phyloP scores from a whole-genome alignment of 2,797 vertebrate species.

The Dryobates pubescens region DNA sequence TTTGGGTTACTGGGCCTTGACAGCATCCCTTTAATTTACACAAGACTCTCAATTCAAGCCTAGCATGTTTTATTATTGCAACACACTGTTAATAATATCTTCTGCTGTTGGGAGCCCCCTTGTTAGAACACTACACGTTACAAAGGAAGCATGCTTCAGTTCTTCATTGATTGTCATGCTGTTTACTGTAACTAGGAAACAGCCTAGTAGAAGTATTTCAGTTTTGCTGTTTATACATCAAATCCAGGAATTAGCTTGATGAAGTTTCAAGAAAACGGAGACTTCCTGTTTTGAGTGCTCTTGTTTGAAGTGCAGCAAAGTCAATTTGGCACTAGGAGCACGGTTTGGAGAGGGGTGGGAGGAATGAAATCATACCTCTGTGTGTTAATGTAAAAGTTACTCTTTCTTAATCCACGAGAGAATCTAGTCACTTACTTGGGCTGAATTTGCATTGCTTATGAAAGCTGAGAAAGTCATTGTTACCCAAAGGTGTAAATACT shows the following conservation, averaged over 20 bases:
- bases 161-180: neutral
- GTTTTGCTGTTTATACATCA: neutral
- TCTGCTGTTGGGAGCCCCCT: neutral
- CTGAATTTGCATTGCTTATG: neutral
- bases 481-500: neutral
- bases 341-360: too few relatives aligned
- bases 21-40: neutral
- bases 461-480: neutral
- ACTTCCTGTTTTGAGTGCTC: neutral
- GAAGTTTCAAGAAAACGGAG: neutral
- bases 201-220: neutral
- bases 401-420: neutral
- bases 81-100: neutral
- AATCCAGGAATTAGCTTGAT: neutral
- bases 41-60: neutral
- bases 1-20: neutral
- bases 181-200: slow-evolving; percentile 32
- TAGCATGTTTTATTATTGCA: neutral
- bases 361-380: neutral
- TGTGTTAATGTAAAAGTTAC: neutral
- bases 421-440: neutral
- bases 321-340: neutral
- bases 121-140: neutral
- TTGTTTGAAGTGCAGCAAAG: neutral
- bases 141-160: neutral